Percentiles rank a stretch among this genome's conserved stretches.
These are phyloP conservation scores for Chromobotia macracanthus DNA, from an alignment of 2,797 vertebrate species.

Conservation along the genomic window DNA sequence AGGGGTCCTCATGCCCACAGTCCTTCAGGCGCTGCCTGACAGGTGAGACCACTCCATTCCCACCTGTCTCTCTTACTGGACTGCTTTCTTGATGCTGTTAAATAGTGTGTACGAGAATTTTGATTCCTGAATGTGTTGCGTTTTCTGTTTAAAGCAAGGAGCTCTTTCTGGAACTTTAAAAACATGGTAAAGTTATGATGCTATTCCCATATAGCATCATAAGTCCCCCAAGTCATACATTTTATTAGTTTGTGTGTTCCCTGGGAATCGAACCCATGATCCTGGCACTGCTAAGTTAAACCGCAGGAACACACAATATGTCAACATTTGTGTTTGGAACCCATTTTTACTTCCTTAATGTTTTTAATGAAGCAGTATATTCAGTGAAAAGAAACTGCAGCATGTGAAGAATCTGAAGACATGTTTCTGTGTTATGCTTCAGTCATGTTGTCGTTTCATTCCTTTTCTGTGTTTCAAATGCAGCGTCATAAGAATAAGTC, in stretches of 20 bases:
- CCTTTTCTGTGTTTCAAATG: not conserved
- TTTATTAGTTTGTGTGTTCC: too few relatives aligned
- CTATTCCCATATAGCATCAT: too few relatives aligned
- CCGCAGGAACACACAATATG: too few relatives aligned
- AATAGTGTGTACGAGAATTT: not conserved
- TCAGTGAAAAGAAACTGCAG: not conserved
- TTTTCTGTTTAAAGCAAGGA: not conserved
- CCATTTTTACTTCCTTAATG: too few relatives aligned
- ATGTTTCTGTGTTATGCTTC: not conserved
- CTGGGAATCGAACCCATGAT: too few relatives aligned
- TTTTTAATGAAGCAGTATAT: not conserved
- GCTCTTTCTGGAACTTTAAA: not conserved
- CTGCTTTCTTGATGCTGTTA: not conserved
- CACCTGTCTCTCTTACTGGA: not conserved
- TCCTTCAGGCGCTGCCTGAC: conserved; percentile 95
- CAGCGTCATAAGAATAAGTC: not conserved
- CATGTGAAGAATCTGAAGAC: not conserved
- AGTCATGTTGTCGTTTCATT: not conserved
- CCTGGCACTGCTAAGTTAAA: too few relatives aligned
- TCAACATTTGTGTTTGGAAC: too few relatives aligned
- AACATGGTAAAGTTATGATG: not conserved
- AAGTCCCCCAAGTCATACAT: too few relatives aligned
- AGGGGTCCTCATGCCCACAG: conserved; percentile 97
- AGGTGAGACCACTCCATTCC: conserved; percentile 79
- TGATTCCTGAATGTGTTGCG: not conserved